These are phyloP conservation scores for Halictus quadricinctus DNA, from an alignment of 2,888 invertebrate genomes.

Conservation along the genomic window DNA sequence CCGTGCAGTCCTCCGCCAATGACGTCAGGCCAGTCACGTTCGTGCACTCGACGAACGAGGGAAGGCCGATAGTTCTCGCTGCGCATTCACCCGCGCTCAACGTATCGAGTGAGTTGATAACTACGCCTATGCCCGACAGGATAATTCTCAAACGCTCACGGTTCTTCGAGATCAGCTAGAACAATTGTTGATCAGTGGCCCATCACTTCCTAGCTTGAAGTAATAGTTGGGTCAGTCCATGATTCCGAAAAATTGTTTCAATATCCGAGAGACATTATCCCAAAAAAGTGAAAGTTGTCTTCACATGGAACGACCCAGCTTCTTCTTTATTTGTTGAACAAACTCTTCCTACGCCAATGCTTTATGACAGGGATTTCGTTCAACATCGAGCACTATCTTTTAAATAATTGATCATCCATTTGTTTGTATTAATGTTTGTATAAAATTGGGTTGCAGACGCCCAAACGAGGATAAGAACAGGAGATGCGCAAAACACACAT, in stretches of 20 bases:
- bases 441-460: constrained; percentile 70
- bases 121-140: not conserved
- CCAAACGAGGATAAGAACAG: constrained; percentile 79
- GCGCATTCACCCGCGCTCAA: constrained; percentile 80
- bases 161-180: not conserved
- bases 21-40: constrained; percentile 80
- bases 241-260: no score
- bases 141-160: not conserved
- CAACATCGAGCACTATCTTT: not conserved
- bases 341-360: no score
- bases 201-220: not conserved
- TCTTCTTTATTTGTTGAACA: no score
- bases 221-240: no score
- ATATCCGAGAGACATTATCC: no score
- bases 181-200: not conserved
- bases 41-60: constrained; percentile 80
- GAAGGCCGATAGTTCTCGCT: constrained; percentile 77
- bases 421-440: not conserved
- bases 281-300: no score
- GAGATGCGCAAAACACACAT: constrained; percentile 80
- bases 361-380: no score
- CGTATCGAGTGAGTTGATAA: constrained; percentile 75
- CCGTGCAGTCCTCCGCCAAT: constrained; percentile 80
- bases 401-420: not conserved
- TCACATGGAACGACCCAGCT: no score